Conservation (phyloP, 2,888 invertebrate species). For the Creontiades dilutus region DNA sequence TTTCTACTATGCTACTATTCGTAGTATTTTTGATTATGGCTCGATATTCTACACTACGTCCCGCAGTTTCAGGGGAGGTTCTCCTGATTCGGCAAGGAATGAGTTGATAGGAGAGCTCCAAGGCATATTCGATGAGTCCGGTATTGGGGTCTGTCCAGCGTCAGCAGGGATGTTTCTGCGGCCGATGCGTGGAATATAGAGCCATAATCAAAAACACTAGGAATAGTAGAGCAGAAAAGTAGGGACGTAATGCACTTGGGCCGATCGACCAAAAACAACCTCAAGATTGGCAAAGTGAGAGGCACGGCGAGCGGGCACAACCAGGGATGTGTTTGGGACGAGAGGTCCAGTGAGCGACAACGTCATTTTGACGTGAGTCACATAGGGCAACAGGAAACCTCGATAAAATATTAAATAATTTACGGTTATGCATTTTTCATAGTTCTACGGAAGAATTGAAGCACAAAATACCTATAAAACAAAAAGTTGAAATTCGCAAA, state of each 20-base stretch:
- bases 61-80: not conserved
- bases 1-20: not conserved
- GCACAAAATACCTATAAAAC: too few relatives aligned
- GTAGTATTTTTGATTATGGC: not conserved
- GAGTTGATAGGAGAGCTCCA: not conserved
- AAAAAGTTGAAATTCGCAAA: too few relatives aligned
- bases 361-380: too few relatives aligned
- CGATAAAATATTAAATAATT: too few relatives aligned
- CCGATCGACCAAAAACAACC: too few relatives aligned
- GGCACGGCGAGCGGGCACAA: too few relatives aligned
- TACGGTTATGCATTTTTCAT: too few relatives aligned
- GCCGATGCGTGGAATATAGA: slow-evolving; percentile 11
- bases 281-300: too few relatives aligned
- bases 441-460: too few relatives aligned
- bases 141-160: not conserved
- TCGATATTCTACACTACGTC: slow-evolving; percentile 20
- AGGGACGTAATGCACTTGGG: not conserved
- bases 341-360: too few relatives aligned
- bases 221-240: not conserved
- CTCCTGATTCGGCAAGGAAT: not conserved
- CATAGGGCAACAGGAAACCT: too few relatives aligned
- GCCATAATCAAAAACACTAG: not conserved
- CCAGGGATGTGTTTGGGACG: too few relatives aligned
- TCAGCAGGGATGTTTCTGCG: not conserved
- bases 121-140: not conserved